A percentile compares a stretch with the other conserved stretches of the same genome.
These are phyloP conservation scores for Melanotaenia nigrans DNA, from an alignment of 2,797 vertebrate genomes.

Conservation along the genomic window DNA sequence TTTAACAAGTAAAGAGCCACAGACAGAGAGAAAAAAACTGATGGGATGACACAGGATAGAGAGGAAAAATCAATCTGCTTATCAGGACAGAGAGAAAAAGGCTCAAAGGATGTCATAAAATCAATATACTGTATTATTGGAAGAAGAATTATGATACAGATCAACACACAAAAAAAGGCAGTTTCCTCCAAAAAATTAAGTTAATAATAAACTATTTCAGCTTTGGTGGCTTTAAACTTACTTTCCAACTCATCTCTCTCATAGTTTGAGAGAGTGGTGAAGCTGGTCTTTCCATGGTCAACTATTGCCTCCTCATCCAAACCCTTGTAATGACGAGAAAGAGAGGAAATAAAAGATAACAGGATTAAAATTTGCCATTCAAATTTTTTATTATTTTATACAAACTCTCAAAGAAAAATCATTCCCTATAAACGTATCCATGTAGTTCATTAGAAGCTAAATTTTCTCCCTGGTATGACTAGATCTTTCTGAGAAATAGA, in stretches of 20 bases:
- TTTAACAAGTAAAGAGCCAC: constrained; percentile 44
- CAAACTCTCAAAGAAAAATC: background rate
- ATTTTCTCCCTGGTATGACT: no score
- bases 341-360: background rate
- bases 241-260: constrained; percentile 95
- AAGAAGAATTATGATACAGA: constrained; percentile 3
- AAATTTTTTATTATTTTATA: background rate
- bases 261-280: constrained; percentile 91
- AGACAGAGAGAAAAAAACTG: background rate
- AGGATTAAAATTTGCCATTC: background rate
- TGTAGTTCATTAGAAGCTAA: background rate
- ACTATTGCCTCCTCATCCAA: constrained; percentile 96
- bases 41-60: constrained; percentile 16
- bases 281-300: constrained; percentile 96
- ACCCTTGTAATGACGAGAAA: constrained; percentile 79
- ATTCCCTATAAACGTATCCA: background rate
- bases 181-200: background rate
- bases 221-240: constrained; percentile 80
- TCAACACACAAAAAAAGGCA: constrained; percentile 2
- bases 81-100: constrained; percentile 27
- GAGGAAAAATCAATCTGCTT: constrained; percentile 21
- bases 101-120: constrained; percentile 12
- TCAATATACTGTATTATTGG: constrained; percentile 17
- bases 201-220: background rate
- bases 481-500: background rate